phyloP scores from a whole-genome alignment of 2,888 invertebrate species.

The Rugalucina vietnamica region DNA sequence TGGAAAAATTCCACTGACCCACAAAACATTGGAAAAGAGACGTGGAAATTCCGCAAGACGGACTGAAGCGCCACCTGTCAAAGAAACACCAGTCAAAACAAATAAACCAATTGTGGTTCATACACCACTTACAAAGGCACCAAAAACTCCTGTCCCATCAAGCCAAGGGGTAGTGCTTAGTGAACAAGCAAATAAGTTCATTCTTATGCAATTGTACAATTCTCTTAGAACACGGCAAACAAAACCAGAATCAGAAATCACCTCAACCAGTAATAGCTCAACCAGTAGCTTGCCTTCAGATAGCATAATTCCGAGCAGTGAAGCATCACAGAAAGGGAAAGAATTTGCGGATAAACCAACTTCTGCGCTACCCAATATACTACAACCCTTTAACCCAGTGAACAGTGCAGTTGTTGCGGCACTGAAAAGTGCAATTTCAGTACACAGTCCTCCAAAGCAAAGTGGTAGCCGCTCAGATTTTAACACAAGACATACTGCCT shows the following conservation, averaged over 20 bases:
- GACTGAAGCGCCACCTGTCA: background rate
- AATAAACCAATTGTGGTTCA: no score
- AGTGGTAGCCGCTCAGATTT: background rate
- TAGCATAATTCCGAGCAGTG: constrained; percentile 2
- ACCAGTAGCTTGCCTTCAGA: background rate
- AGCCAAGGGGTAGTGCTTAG: background rate
- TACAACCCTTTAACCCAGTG: background rate
- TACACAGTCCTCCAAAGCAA: background rate
- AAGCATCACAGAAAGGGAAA: background rate
- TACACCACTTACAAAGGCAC: no score
- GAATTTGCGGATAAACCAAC: background rate
- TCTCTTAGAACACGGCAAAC: background rate
- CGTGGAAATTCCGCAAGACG: background rate
- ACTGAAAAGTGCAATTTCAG: background rate
- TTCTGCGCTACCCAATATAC: background rate
- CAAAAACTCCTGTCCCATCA: no score
- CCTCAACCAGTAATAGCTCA: background rate
- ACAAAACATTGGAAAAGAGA: background rate
- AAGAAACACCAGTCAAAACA: no score
- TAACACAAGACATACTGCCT: background rate
- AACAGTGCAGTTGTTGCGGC: background rate
- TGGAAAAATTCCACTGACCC: background rate
- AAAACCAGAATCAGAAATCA: background rate
- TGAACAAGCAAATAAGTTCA: constrained; percentile 7
- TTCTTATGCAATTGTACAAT: constrained; percentile 6